Evolutionary conservation across 2,113 vertebrate genomes (phyloP).

Genomic region (Cryptotis parvus): DNA sequence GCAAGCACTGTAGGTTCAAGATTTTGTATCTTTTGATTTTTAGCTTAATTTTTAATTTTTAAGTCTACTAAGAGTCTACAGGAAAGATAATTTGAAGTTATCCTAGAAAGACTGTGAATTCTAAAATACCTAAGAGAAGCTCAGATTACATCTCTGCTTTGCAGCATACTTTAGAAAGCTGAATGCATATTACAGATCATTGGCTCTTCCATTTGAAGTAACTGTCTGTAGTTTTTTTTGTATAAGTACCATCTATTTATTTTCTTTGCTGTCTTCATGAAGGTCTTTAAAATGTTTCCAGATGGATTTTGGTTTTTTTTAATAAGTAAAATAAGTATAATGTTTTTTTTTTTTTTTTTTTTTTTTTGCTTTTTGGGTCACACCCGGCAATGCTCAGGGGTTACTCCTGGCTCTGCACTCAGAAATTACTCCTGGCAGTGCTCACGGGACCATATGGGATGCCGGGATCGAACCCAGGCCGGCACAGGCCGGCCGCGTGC

Average conservation of each 20-base stretch:
- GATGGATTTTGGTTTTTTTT: conserved; percentile 39
- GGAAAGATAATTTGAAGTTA: conserved; percentile 74
- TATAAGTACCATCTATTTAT: conserved; percentile 58
- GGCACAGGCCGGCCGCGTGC: too few species aligned
- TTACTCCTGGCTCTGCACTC: too few species aligned
- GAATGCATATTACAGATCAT: conserved; percentile 57
- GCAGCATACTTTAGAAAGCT: conserved; percentile 58
- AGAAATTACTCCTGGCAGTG: too few species aligned
- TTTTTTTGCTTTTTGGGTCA: too few species aligned
- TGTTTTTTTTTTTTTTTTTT: conserved; percentile 7
- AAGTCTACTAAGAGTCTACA: conserved; percentile 50
- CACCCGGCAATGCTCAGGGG: too few species aligned
- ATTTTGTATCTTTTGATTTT: conserved; percentile 32
- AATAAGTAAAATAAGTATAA: conserved; percentile 29
- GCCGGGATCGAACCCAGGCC: too few species aligned
- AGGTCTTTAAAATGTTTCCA: conserved; percentile 70
- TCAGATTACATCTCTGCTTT: conserved; percentile 59
- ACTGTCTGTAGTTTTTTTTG: conserved; percentile 49
- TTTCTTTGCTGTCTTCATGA: conserved; percentile 59
- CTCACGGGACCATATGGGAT: too few species aligned
- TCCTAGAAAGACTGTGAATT: conserved; percentile 65
- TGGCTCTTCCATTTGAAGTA: conserved; percentile 65
- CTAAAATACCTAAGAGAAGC: conserved; percentile 68
- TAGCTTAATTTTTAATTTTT: conserved; percentile 59
- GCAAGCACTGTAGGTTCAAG: background rate